A percentile compares a stretch with the other conserved stretches of the same genome.
These are phyloP conservation scores for Porites australiensis DNA, from an alignment of 64 coral and sea anemone genomes.

Conservation along the genomic window DNA sequence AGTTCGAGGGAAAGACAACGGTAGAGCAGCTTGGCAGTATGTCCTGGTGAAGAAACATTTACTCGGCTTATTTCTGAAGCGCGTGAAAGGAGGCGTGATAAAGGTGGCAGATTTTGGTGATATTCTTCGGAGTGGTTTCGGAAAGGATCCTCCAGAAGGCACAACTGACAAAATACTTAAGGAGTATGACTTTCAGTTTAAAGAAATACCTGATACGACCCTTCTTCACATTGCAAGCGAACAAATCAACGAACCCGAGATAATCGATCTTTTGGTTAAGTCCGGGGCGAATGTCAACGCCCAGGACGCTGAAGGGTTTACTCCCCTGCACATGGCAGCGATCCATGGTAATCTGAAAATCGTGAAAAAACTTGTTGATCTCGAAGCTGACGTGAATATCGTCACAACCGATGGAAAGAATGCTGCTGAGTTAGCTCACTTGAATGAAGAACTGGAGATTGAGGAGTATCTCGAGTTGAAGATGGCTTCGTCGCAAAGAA, in stretches of 20 bases:
- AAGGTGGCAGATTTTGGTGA: too few relatives aligned
- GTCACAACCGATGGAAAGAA: too few relatives aligned
- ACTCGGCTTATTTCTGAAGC: too few relatives aligned
- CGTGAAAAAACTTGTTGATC: conserved; percentile 14
- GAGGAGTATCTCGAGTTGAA: not conserved
- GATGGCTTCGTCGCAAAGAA: too few relatives aligned
- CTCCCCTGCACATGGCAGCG: conserved; percentile 20
- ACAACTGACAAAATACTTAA: too few relatives aligned
- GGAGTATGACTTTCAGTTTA: not conserved
- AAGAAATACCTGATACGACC: not conserved
- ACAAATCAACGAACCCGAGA: not conserved
- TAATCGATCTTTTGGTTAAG: not conserved
- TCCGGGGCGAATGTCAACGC: not conserved
- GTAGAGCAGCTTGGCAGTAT: too few relatives aligned
- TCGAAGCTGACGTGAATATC: not conserved
- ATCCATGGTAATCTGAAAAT: not conserved
- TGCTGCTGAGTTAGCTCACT: not conserved
- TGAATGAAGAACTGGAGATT: not conserved
- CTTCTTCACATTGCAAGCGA: not conserved
- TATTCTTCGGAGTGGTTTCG: too few relatives aligned
- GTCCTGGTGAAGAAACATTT: too few relatives aligned
- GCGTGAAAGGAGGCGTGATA: too few relatives aligned
- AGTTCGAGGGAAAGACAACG: too few relatives aligned
- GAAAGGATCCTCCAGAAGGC: too few relatives aligned
- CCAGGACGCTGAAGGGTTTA: not conserved